A percentile compares a stretch with the other conserved stretches of the same genome.
These are phyloP conservation scores for Lacerta agilis DNA, from an alignment of 2,797 vertebrate species.

Conservation along the genomic window DNA sequence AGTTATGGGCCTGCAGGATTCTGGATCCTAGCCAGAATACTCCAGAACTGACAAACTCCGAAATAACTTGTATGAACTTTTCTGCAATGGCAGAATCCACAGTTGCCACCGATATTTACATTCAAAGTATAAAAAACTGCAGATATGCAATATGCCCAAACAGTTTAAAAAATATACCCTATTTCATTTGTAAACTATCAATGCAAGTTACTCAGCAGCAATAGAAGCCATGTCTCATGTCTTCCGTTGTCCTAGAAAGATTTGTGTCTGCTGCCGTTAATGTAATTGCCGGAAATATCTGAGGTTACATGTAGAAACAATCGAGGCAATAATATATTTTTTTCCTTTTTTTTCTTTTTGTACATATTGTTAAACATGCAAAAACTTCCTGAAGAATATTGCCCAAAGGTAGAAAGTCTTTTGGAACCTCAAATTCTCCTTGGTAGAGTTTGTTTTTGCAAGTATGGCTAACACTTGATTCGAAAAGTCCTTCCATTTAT, in stretches of 20 bases:
- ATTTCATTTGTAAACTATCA: constrained; percentile 80
- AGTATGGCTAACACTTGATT: constrained; percentile 78
- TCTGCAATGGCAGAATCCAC: constrained; percentile 4
- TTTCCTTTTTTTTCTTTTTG: constrained; percentile 55
- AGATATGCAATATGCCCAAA: constrained; percentile 73
- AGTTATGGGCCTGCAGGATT: not conserved
- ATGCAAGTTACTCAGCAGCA: constrained; percentile 72
- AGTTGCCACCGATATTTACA: constrained; percentile 54
- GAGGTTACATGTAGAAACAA: constrained; percentile 85
- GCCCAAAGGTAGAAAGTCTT: constrained; percentile 72
- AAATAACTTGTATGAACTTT: not conserved
- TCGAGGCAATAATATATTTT: constrained; percentile 86
- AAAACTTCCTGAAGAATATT: constrained; percentile 80
- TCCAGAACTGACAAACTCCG: constrained; percentile 7
- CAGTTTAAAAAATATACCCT: constrained; percentile 81
- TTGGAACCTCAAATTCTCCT: constrained; percentile 79
- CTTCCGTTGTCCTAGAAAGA: constrained; percentile 76
- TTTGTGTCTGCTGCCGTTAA: constrained; percentile 73
- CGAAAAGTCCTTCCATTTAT: constrained; percentile 68
- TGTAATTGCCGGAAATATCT: constrained; percentile 76
- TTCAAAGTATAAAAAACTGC: constrained; percentile 78
- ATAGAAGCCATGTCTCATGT: constrained; percentile 70
- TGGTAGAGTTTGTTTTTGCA: constrained; percentile 75
- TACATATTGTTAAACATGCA: constrained; percentile 90
- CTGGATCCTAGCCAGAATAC: not conserved